Conservation (phyloP, 2,113 vertebrate genomes). For the Mustelus asterias region DNA sequence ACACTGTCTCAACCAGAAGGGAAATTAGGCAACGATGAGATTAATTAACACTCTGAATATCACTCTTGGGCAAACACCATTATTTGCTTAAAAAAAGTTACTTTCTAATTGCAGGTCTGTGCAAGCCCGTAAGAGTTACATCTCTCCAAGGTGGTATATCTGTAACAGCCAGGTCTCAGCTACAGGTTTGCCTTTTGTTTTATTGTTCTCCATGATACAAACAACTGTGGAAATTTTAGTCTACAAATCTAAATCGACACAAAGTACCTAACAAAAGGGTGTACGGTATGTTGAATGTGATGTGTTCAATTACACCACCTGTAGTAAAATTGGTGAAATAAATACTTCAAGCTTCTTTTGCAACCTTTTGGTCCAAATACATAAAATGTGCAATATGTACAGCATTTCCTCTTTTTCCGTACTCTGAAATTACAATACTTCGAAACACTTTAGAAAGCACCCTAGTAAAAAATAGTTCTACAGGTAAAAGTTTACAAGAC, state of each 20-base stretch:
- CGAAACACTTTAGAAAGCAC: slow-evolving; percentile 78
- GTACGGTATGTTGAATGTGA: slow-evolving; percentile 48
- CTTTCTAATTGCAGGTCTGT: not conserved
- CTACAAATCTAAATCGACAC: slow-evolving; percentile 25
- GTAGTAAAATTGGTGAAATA: slow-evolving; percentile 56
- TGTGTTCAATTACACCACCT: slow-evolving; percentile 53
- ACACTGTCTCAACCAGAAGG: not conserved
- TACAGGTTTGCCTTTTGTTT: not conserved
- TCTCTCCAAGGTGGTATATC: not conserved
- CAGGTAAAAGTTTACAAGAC: slow-evolving; percentile 68
- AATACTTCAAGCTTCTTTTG: slow-evolving; percentile 57
- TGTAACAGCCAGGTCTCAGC: not conserved
- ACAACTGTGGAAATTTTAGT: not conserved
- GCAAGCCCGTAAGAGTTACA: too few species aligned
- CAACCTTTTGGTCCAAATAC: slow-evolving; percentile 71
- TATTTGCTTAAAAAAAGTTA: not conserved
- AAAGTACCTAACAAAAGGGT: slow-evolving; percentile 18
- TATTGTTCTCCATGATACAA: slow-evolving; percentile 25
- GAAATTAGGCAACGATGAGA: not conserved
- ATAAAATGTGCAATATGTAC: slow-evolving; percentile 76
- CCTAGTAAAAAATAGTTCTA: slow-evolving; percentile 73
- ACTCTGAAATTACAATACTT: slow-evolving; percentile 64
- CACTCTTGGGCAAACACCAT: not conserved
- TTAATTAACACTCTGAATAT: not conserved
- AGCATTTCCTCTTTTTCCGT: slow-evolving; percentile 61